A percentile compares a stretch with the other conserved stretches of the same genome.
Conservation (phyloP, 2,113 vertebrate species). For the Nyctibius bracteatus region DNA sequence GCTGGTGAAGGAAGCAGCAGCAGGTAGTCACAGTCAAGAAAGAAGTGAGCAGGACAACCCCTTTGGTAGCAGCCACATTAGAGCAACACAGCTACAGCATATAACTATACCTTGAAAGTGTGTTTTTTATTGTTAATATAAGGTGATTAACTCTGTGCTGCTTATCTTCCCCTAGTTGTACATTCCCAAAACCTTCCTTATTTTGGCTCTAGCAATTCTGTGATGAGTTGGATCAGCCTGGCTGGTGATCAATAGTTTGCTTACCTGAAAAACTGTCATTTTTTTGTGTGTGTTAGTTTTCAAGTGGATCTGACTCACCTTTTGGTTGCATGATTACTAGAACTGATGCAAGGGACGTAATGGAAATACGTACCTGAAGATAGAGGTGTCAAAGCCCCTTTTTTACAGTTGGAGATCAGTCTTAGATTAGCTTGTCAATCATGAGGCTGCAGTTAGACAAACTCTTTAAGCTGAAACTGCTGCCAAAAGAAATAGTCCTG, state of each 20-base stretch:
- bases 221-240: not conserved
- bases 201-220: not conserved
- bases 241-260: not conserved
- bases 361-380: not conserved
- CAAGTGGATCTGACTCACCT: not conserved
- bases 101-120: not conserved
- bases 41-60: not conserved
- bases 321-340: not conserved
- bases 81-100: not conserved
- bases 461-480: not conserved
- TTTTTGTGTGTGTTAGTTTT: not conserved
- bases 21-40: not conserved
- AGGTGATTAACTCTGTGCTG: not conserved
- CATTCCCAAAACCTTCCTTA: not conserved
- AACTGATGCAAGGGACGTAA: not conserved
- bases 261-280: not conserved
- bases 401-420: not conserved
- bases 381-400: not conserved
- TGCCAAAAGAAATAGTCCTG: not conserved
- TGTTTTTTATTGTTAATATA: not conserved
- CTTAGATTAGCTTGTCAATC: not conserved
- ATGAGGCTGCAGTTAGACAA: not conserved
- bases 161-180: not conserved
- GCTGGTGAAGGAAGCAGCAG: not conserved
- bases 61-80: not conserved